These are phyloP conservation scores for Cirrhinus mrigala DNA, from an alignment of 2,797 vertebrate genomes.

Conservation along the genomic window DNA sequence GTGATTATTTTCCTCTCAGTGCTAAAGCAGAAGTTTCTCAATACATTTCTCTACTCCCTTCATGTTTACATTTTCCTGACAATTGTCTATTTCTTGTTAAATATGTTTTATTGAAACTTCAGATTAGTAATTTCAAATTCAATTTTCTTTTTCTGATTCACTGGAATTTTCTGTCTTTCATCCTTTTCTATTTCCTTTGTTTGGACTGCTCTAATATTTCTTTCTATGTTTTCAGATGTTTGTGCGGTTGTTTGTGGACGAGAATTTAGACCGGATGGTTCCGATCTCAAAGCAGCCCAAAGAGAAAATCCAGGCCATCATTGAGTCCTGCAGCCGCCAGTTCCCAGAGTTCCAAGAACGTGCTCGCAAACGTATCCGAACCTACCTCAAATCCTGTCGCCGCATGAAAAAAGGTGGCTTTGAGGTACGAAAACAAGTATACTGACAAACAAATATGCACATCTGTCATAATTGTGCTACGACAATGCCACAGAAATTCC, in stretches of 20 bases:
- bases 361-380: conserved; percentile 96
- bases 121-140: background rate
- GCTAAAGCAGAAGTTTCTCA: background rate
- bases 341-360: conserved; percentile 98
- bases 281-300: conserved; percentile 99
- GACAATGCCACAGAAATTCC: background rate
- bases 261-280: conserved; percentile 98
- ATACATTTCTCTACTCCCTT: background rate
- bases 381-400: conserved; percentile 99
- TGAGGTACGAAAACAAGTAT: conserved; percentile 80
- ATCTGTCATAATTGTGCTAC: background rate
- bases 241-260: conserved; percentile 96
- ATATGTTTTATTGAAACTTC: background rate
- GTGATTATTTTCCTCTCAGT: background rate
- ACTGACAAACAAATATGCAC: background rate
- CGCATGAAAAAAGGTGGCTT: conserved; percentile 98
- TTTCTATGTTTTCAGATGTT: conserved; percentile 81
- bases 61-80: background rate
- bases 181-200: conserved; percentile 47
- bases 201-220: conserved; percentile 54
- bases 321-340: conserved; percentile 96
- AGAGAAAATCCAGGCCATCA: conserved; percentile 99
- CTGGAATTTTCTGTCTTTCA: conserved; percentile 37
- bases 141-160: conserved; percentile 35
- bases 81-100: too few relatives aligned